Percentiles rank a stretch among this genome's conserved stretches.
These are phyloP conservation scores for Luehdorfia chinensis DNA, from an alignment of 1,140 invertebrate species.

Conservation along the genomic window DNA sequence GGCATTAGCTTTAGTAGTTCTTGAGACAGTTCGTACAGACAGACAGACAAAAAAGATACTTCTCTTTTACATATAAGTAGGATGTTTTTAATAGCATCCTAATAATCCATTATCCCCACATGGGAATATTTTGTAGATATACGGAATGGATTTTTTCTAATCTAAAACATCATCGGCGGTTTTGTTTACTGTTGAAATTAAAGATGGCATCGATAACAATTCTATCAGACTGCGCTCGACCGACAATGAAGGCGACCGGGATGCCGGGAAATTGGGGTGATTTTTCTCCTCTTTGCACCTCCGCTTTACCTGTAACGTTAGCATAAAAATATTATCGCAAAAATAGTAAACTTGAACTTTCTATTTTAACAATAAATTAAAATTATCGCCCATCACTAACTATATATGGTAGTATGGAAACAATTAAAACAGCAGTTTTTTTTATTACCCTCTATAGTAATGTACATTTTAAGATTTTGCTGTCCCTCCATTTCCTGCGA, in stretches of 20 bases:
- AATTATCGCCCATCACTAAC: neutral
- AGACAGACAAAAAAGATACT: too few relatives aligned
- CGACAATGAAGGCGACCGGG: constrained; percentile 44
- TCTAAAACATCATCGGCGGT: constrained; percentile 18
- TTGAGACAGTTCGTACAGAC: too few relatives aligned
- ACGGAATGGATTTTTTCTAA: neutral
- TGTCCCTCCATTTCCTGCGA: constrained; percentile 17
- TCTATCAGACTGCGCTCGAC: constrained; percentile 57
- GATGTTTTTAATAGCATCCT: too few relatives aligned
- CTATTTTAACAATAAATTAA: neutral
- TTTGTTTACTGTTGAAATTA: constrained; percentile 64
- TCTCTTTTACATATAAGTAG: too few relatives aligned
- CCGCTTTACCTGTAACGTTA: constrained; percentile 39
- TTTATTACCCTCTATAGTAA: too few relatives aligned
- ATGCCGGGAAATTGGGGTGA: constrained; percentile 69
- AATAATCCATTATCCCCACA: too few relatives aligned
- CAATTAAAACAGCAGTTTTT: too few relatives aligned
- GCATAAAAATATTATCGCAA: constrained; percentile 22
- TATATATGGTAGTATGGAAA: neutral
- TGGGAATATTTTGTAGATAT: too few relatives aligned
- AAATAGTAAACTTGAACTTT: neutral
- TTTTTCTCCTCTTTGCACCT: constrained; percentile 71
- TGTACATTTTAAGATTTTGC: too few relatives aligned
- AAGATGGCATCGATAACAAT: constrained; percentile 74
- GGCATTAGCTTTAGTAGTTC: too few relatives aligned